A percentile compares a stretch with the other conserved stretches of the same genome.
Conservation (phyloP, 2,888 invertebrate species). For the Dryadula phaetusa region DNA sequence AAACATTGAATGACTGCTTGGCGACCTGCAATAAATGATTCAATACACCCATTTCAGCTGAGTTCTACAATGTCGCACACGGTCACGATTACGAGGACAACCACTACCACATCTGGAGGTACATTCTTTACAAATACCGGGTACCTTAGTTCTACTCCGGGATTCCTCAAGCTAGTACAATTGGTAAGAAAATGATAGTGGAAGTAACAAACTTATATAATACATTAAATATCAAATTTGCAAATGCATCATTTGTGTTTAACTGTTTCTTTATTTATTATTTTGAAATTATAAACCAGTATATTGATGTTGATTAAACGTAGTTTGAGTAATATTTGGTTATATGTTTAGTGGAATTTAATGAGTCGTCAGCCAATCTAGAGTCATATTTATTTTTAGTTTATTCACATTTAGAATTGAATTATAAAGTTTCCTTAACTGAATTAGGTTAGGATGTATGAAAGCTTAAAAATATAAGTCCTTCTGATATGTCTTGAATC, state of each 20-base stretch:
- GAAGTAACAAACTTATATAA: too few relatives aligned
- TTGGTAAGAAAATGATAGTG: slow-evolving; percentile 86
- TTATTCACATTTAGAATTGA: not conserved
- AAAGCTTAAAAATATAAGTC: slow-evolving; percentile 22
- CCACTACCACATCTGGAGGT: slow-evolving; percentile 90
- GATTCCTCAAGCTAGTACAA: slow-evolving; percentile 91
- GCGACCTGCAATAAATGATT: slow-evolving; percentile 10
- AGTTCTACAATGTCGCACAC: slow-evolving; percentile 91
- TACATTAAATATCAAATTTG: too few relatives aligned
- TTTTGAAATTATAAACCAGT: not conserved
- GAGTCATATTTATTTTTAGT: slow-evolving; percentile 18
- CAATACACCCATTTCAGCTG: slow-evolving; percentile 6
- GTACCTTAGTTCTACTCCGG: slow-evolving; percentile 91
- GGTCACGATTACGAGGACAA: slow-evolving; percentile 93
- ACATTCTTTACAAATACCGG: slow-evolving; percentile 92
- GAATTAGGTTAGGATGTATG: slow-evolving; percentile 1
- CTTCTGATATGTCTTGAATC: slow-evolving; percentile 47
- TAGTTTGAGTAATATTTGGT: not conserved
- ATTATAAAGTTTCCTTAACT: slow-evolving; percentile 5
- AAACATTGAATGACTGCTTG: not conserved
- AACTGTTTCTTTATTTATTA: not conserved
- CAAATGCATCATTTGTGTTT: too few relatives aligned
- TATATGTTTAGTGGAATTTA: slow-evolving; percentile 5
- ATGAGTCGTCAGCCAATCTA: not conserved
- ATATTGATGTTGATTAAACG: not conserved